Percentiles rank a stretch among this genome's conserved stretches.
Evolutionary conservation across 2,888 invertebrate genomes (phyloP).

Genomic region (Salticus scenicus): DNA sequence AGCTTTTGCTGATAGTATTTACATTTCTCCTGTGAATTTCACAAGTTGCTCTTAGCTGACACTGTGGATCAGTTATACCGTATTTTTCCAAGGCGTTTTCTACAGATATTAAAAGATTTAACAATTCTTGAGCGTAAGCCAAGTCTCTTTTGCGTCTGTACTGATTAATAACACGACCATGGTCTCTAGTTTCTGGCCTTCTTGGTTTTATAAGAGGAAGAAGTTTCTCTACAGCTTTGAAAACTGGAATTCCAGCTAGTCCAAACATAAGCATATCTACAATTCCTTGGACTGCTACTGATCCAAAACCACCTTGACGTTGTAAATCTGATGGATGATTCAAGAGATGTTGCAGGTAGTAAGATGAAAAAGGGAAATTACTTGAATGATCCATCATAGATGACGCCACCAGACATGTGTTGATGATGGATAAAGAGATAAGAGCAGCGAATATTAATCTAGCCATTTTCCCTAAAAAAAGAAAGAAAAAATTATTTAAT

Average conservation of each 20-base stretch:
- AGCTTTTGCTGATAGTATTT: background rate
- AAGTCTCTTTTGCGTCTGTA: conserved; percentile 29
- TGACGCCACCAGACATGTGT: conserved; percentile 31
- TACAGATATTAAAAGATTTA: conserved; percentile 40
- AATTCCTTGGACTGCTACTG: background rate
- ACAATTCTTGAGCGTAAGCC: conserved; percentile 46
- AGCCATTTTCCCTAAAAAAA: background rate
- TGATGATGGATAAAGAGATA: background rate
- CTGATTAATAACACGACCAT: conserved; percentile 24
- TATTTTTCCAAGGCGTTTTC: conserved; percentile 57
- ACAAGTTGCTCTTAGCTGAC: conserved; percentile 70
- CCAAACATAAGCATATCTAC: conserved; percentile 59
- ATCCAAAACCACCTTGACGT: conserved; percentile 15
- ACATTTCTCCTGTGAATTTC: conserved; percentile 63
- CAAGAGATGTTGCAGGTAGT: background rate
- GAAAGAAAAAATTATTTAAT: background rate
- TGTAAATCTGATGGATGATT: background rate
- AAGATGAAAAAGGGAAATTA: background rate
- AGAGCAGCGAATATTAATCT: background rate
- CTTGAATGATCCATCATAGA: conserved; percentile 20
- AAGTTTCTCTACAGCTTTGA: conserved; percentile 41
- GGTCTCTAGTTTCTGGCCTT: conserved; percentile 11
- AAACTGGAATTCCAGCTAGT: conserved; percentile 52
- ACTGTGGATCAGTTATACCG: conserved; percentile 69
- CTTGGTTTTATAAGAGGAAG: conserved; percentile 34